phyloP scores from a whole-genome alignment of 1,140 invertebrate species.

The Atopsyche davidsoni region DNA sequence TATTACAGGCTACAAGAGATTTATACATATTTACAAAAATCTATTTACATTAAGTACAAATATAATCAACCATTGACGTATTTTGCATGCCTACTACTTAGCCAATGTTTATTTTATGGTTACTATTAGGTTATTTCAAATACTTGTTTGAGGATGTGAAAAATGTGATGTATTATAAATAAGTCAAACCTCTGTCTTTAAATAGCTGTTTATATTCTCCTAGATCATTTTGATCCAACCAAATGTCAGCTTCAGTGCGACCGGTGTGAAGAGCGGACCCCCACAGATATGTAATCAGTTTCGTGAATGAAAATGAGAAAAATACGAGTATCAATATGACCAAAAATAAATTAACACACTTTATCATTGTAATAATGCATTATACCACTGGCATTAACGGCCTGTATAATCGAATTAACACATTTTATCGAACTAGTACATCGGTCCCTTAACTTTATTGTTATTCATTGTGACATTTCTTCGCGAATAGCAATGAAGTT shows the following conservation, averaged over 20 bases:
- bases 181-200: slow-evolving; percentile 62
- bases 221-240: slow-evolving; percentile 64
- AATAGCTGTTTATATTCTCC: slow-evolving; percentile 61
- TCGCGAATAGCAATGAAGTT: no score
- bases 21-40: no score
- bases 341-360: slow-evolving; percentile 22
- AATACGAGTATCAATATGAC: slow-evolving; percentile 14
- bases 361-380: slow-evolving; percentile 25
- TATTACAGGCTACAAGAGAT: no score
- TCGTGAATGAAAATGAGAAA: slow-evolving; percentile 25
- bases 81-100: background rate
- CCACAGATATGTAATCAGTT: slow-evolving; percentile 27
- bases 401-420: slow-evolving; percentile 6
- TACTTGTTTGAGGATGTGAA: background rate
- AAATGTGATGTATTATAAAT: background rate
- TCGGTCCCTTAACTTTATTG: slow-evolving; percentile 8
- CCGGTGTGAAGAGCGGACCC: slow-evolving; percentile 41
- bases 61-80: background rate
- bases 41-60: no score
- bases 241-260: slow-evolving; percentile 58
- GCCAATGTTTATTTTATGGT: background rate
- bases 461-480: slow-evolving; percentile 16
- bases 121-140: background rate
- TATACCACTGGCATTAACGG: slow-evolving; percentile 6
- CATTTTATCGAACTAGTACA: slow-evolving; percentile 2